phyloP scores from a whole-genome alignment of 2,888 invertebrate species.

The Hirtodrosophila duncani region DNA sequence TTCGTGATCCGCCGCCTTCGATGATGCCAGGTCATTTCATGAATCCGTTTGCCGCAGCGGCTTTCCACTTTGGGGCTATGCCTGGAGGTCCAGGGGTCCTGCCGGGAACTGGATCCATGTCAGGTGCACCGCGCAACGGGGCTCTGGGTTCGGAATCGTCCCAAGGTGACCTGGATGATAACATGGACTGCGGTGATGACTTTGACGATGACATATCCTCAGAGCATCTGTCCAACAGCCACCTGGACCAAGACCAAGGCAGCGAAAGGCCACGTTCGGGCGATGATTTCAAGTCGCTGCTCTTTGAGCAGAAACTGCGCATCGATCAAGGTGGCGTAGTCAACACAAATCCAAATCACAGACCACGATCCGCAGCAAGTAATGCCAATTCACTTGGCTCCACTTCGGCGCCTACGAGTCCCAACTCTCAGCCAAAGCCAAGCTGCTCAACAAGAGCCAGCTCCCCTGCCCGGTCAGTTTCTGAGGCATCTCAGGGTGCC shows the following conservation, averaged over 20 bases:
- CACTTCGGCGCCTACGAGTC: slow-evolving; percentile 73
- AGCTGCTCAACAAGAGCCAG: slow-evolving; percentile 55
- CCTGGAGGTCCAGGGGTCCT: slow-evolving; percentile 59
- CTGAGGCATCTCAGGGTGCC: slow-evolving; percentile 80
- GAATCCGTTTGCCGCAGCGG: slow-evolving; percentile 77
- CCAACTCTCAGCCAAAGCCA: slow-evolving; percentile 51
- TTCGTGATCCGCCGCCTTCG: slow-evolving; percentile 86
- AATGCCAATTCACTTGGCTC: slow-evolving; percentile 68
- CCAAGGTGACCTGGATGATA: slow-evolving; percentile 77
- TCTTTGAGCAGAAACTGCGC: slow-evolving; percentile 77
- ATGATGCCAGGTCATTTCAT: slow-evolving; percentile 78
- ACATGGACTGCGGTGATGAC: slow-evolving; percentile 78
- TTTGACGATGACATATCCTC: slow-evolving; percentile 77
- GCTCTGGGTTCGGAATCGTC: slow-evolving; percentile 77
- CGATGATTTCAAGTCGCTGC: slow-evolving; percentile 76
- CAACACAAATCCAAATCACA: slow-evolving; percentile 52
- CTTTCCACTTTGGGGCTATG: slow-evolving; percentile 76
- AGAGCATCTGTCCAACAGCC: slow-evolving; percentile 76
- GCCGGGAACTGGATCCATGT: slow-evolving; percentile 8
- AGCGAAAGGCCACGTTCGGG: slow-evolving; percentile 74
- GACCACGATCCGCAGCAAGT: slow-evolving; percentile 67
- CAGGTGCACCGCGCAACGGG: slow-evolving; percentile 67
- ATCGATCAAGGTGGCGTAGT: slow-evolving; percentile 74
- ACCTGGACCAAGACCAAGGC: slow-evolving; percentile 62
- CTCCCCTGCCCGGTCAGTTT: slow-evolving; percentile 76